Evolutionary conservation across 2,797 vertebrate genomes (phyloP).

Genomic region (Platalea minor): DNA sequence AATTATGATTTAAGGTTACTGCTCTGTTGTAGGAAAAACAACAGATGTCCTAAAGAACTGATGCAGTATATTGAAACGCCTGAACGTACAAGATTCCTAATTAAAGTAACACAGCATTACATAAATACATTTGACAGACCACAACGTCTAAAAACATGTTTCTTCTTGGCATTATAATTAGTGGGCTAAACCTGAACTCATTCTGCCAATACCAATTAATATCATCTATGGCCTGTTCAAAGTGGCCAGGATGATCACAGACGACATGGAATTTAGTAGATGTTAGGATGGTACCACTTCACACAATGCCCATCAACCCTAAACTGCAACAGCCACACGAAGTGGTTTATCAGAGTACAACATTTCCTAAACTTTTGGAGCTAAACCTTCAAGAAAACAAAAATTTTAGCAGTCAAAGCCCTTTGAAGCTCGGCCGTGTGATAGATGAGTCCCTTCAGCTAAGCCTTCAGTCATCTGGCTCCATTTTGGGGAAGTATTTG

Average conservation of each 20-base stretch:
- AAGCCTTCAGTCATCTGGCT: not conserved
- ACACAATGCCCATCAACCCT: not conserved
- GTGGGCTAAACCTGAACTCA: constrained; percentile 42
- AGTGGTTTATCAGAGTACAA: not conserved
- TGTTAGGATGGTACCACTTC: not conserved
- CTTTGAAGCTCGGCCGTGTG: not conserved
- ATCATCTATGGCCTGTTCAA: not conserved
- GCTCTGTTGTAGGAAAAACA: constrained; percentile 7
- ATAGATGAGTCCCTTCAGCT: not conserved
- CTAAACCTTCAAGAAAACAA: not conserved
- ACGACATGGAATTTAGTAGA: not conserved
- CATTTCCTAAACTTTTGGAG: not conserved
- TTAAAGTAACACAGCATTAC: not conserved
- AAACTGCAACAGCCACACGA: not conserved
- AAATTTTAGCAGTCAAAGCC: not conserved
- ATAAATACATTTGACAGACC: not conserved
- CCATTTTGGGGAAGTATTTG: not conserved
- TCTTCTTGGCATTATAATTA: constrained; percentile 28
- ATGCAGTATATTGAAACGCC: not conserved
- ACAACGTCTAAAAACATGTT: not conserved
- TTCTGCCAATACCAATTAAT: constrained; percentile 43
- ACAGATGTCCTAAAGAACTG: constrained; percentile 4
- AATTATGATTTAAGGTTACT: not conserved
- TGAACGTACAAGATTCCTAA: not conserved
- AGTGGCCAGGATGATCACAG: not conserved